Evolutionary conservation across 2,888 invertebrate genomes (phyloP), one percentile per base, ranked within the genome.

Genomic region (Urechis unicinctus): DNA sequence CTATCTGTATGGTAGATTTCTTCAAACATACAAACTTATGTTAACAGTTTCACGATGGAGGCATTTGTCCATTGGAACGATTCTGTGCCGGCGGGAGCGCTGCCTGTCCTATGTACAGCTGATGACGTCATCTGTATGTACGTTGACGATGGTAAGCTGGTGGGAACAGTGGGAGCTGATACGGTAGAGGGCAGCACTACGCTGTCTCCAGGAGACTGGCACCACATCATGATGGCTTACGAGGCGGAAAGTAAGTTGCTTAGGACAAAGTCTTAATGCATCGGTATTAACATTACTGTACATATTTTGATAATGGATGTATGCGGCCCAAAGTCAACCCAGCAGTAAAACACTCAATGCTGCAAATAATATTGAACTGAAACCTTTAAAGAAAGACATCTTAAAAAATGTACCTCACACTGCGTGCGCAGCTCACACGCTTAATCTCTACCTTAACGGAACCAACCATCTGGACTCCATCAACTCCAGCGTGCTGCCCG

Each of bases 11-110:
- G n/a, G n/a, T n/a, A n/a, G n/a, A n/a, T n/a, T n/a, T n/a, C n/a
- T n/a, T n/a, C n/a, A n/a, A n/a, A n/a, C n/a, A n/a, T n/a, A n/a
- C n/a, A n/a, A n/a, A n/a, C n/a, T n/a, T n/a, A n/a, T n/a, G n/a
- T n/a, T n/a, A n/a, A n/a, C 59, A 71, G 71, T 60, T 70, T 71
- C 50, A 70, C 69, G 0, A 48, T 69, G n/a, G 69, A 68, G 49
- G 62, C 61, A 1, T 68, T 68, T 68, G 46, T 71, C 3, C 56
- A 61, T 29, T 55, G 68, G 65, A 6, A 63, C 56, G 41, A 25
- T n/a, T 26, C 43, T 3, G 62, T 64, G 5, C 47, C 64, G 3
- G 58, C 49, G 13, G 51, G 63, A 28, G 63, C 61, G 43, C 63
- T 62, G 44, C 71, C 71, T 1, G 59, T 70, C 44, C 47, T 71